phyloP scores from a whole-genome alignment of 1,140 invertebrate species.

The Sarcophaga bullata region DNA sequence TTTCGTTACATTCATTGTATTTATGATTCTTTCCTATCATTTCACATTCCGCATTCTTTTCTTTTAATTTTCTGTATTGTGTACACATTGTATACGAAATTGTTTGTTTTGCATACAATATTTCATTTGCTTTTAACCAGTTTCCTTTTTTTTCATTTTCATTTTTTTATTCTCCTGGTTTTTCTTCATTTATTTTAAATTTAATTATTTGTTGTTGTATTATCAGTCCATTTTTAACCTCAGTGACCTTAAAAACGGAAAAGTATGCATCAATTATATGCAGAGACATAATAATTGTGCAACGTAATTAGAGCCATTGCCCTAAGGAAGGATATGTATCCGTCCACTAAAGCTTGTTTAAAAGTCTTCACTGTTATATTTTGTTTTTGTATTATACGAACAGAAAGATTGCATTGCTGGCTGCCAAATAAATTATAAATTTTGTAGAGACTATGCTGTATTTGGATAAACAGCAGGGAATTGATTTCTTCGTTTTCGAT shows the following conservation, averaged over 20 bases:
- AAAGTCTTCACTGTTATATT: no score
- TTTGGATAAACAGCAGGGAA: no score
- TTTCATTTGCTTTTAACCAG: constrained; percentile 14
- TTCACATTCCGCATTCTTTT: background rate
- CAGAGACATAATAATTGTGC: no score
- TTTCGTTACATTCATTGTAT: constrained; percentile 30
- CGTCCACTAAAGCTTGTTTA: no score
- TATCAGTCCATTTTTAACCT: constrained; percentile 13
- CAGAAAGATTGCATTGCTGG: no score
- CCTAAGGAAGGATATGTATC: no score
- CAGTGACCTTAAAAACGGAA: background rate
- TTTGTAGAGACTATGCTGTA: no score
- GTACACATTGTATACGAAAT: constrained; percentile 16
- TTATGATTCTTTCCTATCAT: constrained; percentile 5
- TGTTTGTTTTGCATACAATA: constrained; percentile 27
- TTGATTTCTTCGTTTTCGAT: no score
- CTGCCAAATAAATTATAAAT: no score
- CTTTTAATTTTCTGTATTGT: background rate
- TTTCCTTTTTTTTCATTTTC: background rate
- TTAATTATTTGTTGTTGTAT: background rate
- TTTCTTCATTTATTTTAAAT: no score
- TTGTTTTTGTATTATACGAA: no score
- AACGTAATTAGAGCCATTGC: no score
- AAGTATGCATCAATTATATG: background rate
- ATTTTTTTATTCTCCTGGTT: constrained; percentile 26